Evolutionary conservation across 2,113 vertebrate genomes (phyloP), one percentile per base, ranked within the genome.

Genomic region (Anhinga anhinga): DNA sequence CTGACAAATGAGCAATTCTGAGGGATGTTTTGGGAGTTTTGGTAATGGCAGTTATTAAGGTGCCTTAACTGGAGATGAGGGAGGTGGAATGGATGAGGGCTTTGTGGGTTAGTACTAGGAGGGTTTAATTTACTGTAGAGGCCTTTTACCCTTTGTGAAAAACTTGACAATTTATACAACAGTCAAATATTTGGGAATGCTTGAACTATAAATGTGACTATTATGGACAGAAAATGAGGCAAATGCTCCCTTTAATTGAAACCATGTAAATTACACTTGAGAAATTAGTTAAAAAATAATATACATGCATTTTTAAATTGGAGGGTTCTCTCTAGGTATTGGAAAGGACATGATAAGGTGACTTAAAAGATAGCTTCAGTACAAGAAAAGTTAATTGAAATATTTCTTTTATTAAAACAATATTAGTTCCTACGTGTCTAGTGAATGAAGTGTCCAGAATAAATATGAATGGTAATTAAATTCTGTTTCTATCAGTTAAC

Each of bases 201-300:
- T 85, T 96, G 80, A 96, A 86, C 86, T 94, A 42, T 72, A 93
- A 96, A 83, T 82, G 49, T 91, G 78, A 92, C 95, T 96, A 13
- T 87, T 95, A 95, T 49, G 91, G 94, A 86, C 76, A 90, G 72
- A 97, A 97, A 96, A 94, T 94, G 61, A 97, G 91, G 72, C 72
- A 92, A 91, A 93, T 8, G 11, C 76, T 78, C 52, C 29, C 49
- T 82, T 91, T 96, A 97, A 96, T 96, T 98, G 83, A 62, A 90
- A 91, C 55, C 53, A 56, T 30, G n/a, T 93, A 89, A 76, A 91
- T 86, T 91, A 66, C 58, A 84, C 20, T 92, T 42, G 56, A 97
- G 36, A 88, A 96, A 94, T 95, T 97, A 93, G 95, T 97, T 95
- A 71, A 93, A 89, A 96, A 90, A 66, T 88, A 56, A 82, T 86